Evolutionary conservation across 2,113 vertebrate genomes (phyloP).

Genomic region (Geococcyx californianus): DNA sequence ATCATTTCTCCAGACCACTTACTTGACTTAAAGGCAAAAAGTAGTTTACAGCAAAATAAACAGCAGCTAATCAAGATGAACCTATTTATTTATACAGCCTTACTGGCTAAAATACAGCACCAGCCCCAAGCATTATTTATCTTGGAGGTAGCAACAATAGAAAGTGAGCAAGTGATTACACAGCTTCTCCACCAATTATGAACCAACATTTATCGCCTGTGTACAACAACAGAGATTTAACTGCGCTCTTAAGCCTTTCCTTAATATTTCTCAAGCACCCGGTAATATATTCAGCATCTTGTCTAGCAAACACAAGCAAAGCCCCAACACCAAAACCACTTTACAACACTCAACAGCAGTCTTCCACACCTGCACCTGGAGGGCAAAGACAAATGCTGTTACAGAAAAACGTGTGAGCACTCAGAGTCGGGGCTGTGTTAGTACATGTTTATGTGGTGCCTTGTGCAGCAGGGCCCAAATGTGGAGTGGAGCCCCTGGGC

Average conservation of each 20-base stretch:
- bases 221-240: background rate
- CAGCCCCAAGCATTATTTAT: background rate
- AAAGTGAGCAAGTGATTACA: slow-evolving; percentile 1
- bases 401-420: background rate
- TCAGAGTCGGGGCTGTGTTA: background rate
- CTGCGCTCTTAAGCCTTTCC: background rate
- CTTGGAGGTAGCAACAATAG: slow-evolving; percentile 18
- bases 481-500: background rate
- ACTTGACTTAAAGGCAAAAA: slow-evolving; percentile 33
- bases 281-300: background rate
- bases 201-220: background rate
- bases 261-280: background rate
- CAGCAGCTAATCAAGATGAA: slow-evolving; percentile 30
- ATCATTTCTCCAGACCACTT: background rate
- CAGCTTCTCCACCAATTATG: background rate
- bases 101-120: background rate
- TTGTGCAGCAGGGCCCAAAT: background rate
- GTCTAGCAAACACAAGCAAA: background rate
- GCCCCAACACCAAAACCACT: background rate
- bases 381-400: background rate
- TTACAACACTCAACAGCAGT: background rate
- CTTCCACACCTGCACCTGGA: slow-evolving; percentile 46
- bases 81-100: background rate
- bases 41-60: background rate
- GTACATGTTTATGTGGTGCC: background rate